Conservation (phyloP, 2,113 vertebrate genomes). For the Guaruba guarouba region DNA sequence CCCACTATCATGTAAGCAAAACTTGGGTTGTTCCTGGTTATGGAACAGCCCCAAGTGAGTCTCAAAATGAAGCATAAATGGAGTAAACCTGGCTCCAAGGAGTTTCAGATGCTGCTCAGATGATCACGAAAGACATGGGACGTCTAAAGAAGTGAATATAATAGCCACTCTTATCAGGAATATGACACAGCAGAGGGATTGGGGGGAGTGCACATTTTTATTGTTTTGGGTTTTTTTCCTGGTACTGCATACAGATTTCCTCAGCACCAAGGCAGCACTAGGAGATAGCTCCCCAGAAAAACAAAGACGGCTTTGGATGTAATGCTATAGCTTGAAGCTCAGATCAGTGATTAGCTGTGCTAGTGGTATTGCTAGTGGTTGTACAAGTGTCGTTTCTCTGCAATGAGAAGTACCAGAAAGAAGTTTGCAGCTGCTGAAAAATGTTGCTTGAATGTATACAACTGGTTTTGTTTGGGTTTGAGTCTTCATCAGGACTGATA, state of each 20-base stretch:
- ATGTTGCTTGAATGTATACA: neutral
- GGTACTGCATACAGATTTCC: neutral
- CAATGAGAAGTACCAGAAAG: neutral
- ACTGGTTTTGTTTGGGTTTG: neutral
- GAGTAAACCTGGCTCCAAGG: neutral
- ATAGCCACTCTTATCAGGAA: neutral
- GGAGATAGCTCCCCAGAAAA: neutral
- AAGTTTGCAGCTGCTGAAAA: conserved; percentile 3
- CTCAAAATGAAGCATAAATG: neutral
- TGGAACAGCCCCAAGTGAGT: neutral
- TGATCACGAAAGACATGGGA: neutral
- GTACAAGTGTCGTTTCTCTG: neutral
- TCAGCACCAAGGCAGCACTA: neutral
- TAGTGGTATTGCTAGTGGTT: neutral
- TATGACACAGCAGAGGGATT: neutral
- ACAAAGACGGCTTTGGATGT: neutral
- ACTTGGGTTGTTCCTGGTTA: neutral
- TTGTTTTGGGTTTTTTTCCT: neutral
- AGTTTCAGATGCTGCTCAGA: neutral
- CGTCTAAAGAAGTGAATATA: neutral
- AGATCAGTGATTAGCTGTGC: neutral
- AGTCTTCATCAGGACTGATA: neutral
- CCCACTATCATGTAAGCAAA: neutral
- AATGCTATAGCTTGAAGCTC: neutral
- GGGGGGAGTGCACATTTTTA: neutral